A percentile compares a stretch with the other conserved stretches of the same genome.
phyloP scores from a whole-genome alignment of 1,140 invertebrate genomes.

The Drosophila equinoxialis region DNA sequence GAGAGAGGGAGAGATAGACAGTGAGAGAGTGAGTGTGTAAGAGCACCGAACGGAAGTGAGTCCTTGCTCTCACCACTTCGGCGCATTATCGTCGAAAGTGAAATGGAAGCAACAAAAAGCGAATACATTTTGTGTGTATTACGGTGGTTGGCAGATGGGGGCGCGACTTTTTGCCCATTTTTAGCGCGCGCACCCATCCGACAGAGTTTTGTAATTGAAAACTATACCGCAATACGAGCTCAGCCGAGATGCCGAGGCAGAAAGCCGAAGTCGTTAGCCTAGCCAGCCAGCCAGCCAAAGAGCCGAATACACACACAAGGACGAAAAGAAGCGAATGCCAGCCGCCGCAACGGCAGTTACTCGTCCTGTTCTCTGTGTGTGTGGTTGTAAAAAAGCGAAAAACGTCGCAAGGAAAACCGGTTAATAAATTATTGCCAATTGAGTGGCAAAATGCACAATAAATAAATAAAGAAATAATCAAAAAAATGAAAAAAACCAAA shows the following conservation, averaged over 20 bases:
- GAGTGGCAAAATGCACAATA: constrained; percentile 65
- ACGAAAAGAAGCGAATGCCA: constrained; percentile 39
- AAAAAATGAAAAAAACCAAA: constrained; percentile 49
- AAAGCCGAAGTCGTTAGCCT: constrained; percentile 25
- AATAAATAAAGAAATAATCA: constrained; percentile 53
- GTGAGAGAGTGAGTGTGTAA: constrained; percentile 3
- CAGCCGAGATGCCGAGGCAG: constrained; percentile 31
- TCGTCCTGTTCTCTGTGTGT: constrained; percentile 71
- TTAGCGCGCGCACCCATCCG: constrained; percentile 55
- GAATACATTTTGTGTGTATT: constrained; percentile 68
- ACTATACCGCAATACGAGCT: constrained; percentile 59
- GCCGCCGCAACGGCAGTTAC: constrained; percentile 51
- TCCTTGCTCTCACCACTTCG: constrained; percentile 30
- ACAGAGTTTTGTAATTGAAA: constrained; percentile 64
- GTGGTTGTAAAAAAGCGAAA: constrained; percentile 79
- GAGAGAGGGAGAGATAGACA: constrained; percentile 6
- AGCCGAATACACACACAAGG: constrained; percentile 36
- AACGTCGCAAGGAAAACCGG: constrained; percentile 80
- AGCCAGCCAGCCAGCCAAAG: constrained; percentile 26
- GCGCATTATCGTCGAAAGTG: constrained; percentile 36
- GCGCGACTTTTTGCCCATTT: constrained; percentile 67
- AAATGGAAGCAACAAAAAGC: constrained; percentile 47
- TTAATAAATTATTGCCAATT: constrained; percentile 82
- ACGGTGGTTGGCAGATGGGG: constrained; percentile 58
- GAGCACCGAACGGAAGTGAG: background rate